These are phyloP conservation scores for Anthoptus insignis DNA, from an alignment of 2,888 invertebrate species.

Conservation along the genomic window DNA sequence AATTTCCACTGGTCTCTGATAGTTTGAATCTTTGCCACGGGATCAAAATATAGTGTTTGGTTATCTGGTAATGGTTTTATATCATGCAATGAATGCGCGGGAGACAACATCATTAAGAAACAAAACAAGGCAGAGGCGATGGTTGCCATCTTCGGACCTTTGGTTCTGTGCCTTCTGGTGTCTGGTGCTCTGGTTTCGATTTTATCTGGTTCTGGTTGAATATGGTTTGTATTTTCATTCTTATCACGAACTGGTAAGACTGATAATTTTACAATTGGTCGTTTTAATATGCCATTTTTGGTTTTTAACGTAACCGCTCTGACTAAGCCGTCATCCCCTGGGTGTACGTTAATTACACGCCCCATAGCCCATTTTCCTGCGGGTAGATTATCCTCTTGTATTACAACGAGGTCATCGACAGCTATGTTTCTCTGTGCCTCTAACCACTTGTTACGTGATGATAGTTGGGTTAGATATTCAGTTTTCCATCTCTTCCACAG, in stretches of 20 bases:
- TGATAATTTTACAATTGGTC: conserved; percentile 34
- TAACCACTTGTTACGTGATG: background rate
- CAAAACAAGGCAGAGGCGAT: background rate
- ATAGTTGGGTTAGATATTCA: background rate
- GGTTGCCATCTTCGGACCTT: background rate
- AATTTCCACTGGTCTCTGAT: background rate
- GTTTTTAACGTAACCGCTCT: background rate
- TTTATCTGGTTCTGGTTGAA: conserved; percentile 4
- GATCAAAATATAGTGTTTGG: background rate
- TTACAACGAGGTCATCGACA: background rate
- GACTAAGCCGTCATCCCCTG: background rate
- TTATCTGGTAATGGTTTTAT: background rate
- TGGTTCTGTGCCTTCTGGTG: background rate
- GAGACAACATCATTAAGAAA: background rate
- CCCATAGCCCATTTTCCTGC: background rate
- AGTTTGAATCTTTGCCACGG: background rate
- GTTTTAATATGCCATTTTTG: conserved; percentile 14
- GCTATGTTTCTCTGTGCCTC: background rate
- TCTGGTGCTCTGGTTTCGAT: background rate
- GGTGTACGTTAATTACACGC: background rate
- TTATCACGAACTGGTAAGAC: conserved; percentile 27
- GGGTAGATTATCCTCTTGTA: background rate
- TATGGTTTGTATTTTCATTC: background rate
- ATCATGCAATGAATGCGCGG: background rate
- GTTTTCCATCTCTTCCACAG: background rate